Base-by-base conservation (phyloP, 2,797 vertebrate genomes). In the Chromobotia macracanthus region DNA sequence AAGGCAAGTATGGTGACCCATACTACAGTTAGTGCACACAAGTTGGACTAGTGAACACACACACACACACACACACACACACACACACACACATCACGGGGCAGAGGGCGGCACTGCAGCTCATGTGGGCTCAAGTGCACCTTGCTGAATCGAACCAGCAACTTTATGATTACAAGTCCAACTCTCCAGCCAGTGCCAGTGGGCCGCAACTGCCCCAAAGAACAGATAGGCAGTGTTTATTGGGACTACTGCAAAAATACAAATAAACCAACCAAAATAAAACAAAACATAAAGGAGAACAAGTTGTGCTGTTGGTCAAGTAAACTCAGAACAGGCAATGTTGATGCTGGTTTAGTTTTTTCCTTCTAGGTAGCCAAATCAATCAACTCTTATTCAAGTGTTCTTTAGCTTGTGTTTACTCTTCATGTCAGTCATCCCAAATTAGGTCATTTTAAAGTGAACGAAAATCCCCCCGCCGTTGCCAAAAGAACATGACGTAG, bases 201-300 rank as follows among this genome's bases (percentile, higher is more conserved):
- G n/a, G n/a, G n/a, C n/a, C n/a, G n/a, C n/a, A n/a, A n/a, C n/a
- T n/a, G n/a, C n/a, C n/a, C n/a, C 38, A 41, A 41, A 6, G 10
- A 46, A 46, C 11, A 11, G 10, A 51, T 15, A 51, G 2, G 16
- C 71, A 61, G 25, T 61, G 60, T 18, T 61, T 44, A 73, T 9
- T 61, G 41, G 3, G 72, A 3, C 58, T 63, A 44, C 38, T 64
- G 15, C 50, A 41, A 41, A 41, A 41, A 1, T 1, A 41, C 9
- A 5, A 38, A 38, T 38, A 38, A 38, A 38, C 1, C 6, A 38
- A 41, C 1, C 38, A 8, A 41, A 38, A 28, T 4, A 2, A 25
- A n/a, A 31, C 50, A 50, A 31, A 63, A 74, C 58, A 64, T 21
- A 13, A 63, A 63, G 50, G 18, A 63, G 13, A 23, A 51, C 60